phyloP scores from a whole-genome alignment of 2,888 invertebrate species.

The Anticlea derivata region DNA sequence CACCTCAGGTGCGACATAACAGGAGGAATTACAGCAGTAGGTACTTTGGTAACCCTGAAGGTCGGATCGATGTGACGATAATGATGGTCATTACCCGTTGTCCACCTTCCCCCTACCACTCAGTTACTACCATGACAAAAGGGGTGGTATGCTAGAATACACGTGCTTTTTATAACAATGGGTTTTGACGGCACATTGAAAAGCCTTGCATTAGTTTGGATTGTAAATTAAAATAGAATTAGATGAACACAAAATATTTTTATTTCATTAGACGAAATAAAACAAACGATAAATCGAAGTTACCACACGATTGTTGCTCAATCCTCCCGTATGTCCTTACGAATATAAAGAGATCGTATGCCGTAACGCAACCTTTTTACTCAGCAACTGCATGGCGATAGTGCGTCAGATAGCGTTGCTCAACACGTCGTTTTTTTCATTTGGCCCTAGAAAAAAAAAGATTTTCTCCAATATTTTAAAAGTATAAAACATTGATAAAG shows the following conservation, averaged over 20 bases:
- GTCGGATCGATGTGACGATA: conserved; percentile 45
- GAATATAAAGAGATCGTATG: conserved; percentile 19
- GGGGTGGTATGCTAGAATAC: conserved; percentile 8
- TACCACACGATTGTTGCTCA: conserved; percentile 11
- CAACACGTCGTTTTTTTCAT: conserved; percentile 1
- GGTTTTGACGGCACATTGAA: conserved; percentile 22
- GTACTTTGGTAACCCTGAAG: conserved; percentile 37
- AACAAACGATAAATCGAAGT: too few relatives aligned
- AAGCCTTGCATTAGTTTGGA: conserved; percentile 5
- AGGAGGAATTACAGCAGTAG: neutral
- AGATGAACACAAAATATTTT: conserved; percentile 5
- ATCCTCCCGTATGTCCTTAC: conserved; percentile 19
- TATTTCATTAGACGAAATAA: too few relatives aligned
- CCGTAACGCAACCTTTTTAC: conserved; percentile 13
- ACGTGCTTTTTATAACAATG: conserved; percentile 18
- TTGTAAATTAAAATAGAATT: conserved; percentile 3
- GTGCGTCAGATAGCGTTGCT: neutral
- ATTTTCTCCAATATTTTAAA: neutral
- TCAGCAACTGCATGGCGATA: conserved; percentile 4
- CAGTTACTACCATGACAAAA: conserved; percentile 15
- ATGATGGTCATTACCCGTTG: conserved; percentile 47
- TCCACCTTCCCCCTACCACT: conserved; percentile 22
- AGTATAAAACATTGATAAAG: neutral
- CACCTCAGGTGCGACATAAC: neutral
- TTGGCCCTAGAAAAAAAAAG: neutral